Base-by-base conservation (phyloP, 2,113 vertebrate genomes). In the Zeus faber region DNA sequence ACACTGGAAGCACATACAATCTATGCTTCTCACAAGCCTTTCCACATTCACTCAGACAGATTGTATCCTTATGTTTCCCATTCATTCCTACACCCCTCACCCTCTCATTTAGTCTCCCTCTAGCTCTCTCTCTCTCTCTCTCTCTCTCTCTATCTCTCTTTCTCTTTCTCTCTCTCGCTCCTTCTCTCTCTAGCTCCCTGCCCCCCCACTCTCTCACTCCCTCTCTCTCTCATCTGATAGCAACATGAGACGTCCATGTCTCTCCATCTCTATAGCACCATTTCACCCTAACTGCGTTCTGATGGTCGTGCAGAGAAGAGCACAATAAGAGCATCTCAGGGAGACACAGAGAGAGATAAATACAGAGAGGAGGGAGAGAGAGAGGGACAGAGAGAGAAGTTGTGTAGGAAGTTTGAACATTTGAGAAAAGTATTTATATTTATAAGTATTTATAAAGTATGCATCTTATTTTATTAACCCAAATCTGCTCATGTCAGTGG, bases 31-130 rank as follows among this genome's bases (percentile, higher is more conserved):
- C 20, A 29, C 27, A 29, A 4, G 9, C 27, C 4, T 29, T 9
- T 35, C 33, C 63, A 67, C 60, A 59, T 54, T 49, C 56, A 18
- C 17, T 5, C 25, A 5, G 17, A 57, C 51, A 58, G 47, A 65
- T 60, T 55, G 43, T 52, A 22, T 23, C 62, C 45, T 65, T 74
- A 67, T 76, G 66, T 80, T 76, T 67, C 54, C 44, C 48, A 37
- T 44, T 50, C 37, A 58, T 52, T 59, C 33, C 58, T 13, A 44
- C 6, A 10, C 41, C 25, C 47, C 26, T 10, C 25, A n/a, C 24
- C 26, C 24, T 25, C 46, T 68, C 23, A 67, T n/a, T 31, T 10
- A 14, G 24, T 33, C 46, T 46, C 45, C 58, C 21, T 41, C n/a
- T 26, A 22, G 46, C 4, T 26, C 35, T 40, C 21, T 33, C 41